These are phyloP conservation scores for Chaetorhynchus papuensis DNA, from an alignment of 2,113 vertebrate species.

Conservation along the genomic window DNA sequence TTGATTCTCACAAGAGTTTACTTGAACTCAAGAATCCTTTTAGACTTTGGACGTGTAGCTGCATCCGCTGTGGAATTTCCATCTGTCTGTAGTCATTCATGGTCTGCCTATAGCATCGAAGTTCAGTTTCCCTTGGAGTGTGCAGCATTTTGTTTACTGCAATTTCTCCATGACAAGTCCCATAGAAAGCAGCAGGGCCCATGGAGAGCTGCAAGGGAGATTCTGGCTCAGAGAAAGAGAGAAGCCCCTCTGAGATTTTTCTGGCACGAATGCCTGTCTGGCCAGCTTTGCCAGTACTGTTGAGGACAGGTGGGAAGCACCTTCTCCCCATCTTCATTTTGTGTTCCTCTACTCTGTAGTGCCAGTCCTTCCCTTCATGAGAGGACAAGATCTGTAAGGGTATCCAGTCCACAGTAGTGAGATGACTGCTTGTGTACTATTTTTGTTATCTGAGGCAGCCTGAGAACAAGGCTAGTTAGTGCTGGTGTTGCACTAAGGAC, in stretches of 20 bases:
- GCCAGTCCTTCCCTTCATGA: not conserved
- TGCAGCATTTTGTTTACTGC: not conserved
- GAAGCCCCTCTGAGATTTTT: not conserved
- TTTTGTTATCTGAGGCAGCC: not conserved
- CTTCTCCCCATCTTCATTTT: not conserved
- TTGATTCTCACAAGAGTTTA: not conserved
- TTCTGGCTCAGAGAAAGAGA: not conserved
- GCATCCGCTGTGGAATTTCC: not conserved
- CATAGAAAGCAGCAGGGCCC: not conserved
- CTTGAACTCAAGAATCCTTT: not conserved
- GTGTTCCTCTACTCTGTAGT: not conserved
- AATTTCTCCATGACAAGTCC: not conserved
- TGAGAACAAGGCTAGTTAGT: not conserved
- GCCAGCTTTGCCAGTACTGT: not conserved
- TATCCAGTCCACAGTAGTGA: not conserved
- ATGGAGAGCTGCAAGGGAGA: not conserved
- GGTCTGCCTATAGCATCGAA: not conserved
- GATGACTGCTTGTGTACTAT: not conserved
- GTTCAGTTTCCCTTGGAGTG: not conserved
- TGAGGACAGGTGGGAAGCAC: not conserved
- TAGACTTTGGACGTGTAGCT: not conserved
- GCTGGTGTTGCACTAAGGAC: not conserved
- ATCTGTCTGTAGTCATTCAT: not conserved
- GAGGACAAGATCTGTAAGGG: not conserved
- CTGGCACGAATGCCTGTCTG: not conserved